Evolutionary conservation across 1,140 invertebrate species (phyloP), one percentile per base, ranked within the genome.

Genomic region (Tetramorium parvispinum): DNA sequence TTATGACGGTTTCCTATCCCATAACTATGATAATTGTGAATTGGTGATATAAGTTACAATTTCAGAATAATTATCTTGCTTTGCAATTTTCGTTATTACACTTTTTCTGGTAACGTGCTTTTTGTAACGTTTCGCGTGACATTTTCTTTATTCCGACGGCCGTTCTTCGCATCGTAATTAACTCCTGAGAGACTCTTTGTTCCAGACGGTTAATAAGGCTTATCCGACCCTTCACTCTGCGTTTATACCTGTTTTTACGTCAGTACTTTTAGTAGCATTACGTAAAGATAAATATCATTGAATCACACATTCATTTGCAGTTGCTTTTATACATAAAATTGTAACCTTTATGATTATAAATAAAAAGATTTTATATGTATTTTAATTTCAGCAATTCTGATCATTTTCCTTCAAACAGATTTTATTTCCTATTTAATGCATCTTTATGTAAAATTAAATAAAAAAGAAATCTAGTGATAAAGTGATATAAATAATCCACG

Each of bases 131-230:
- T 57, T 37, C 40, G 24, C 8, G 10, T 70, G 40, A 6, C 37
- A 49, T 49, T 83, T 73, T 59, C 27, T 46, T 83, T 75, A 43
- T 18, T 75, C 40, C 8, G 53, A 32, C 32, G n/a, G 13, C 10
- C 32, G 18, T 82, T 82, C 49, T 59, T 46, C 7, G 53, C 53
- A 59, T 85, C 24, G 27, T 71, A 66, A 85, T 78, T 85, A 65
- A 70, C n/a, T 82, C 46, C 18, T 61, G 27, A 65, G n/a, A 68
- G 40, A 82, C 37, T 77, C 43, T 53, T 65, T 55, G 27, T 78
- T 43, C 24, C 43, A 61, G 68, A 59, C 78, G 43, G 46, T 87
- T 88, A 83, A 87, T 76, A 77, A 83, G 40, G 61, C 70, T 71
- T 68, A 51, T 57, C 16, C 37, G 37, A 43, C 75, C 49, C 43